These are phyloP conservation scores for Sebastes schlegelii DNA, from an alignment of 2,113 vertebrate genomes.

Conservation along the genomic window DNA sequence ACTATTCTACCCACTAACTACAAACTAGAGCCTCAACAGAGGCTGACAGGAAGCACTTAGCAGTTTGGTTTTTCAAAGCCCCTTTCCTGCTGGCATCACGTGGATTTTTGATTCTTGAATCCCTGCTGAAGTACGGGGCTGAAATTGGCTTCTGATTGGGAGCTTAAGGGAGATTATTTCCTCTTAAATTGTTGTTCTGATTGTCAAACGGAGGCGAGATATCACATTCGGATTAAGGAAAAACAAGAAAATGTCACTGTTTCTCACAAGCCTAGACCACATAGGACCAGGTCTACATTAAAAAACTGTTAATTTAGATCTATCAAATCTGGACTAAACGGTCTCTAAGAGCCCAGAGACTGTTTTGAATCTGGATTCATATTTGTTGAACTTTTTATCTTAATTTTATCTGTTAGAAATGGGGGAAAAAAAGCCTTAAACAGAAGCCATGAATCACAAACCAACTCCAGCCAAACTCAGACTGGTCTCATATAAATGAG, in stretches of 20 bases:
- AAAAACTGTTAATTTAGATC: neutral
- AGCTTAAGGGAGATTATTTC: neutral
- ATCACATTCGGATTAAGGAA: neutral
- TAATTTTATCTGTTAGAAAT: neutral
- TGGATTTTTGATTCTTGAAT: slow-evolving; percentile 20
- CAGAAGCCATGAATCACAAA: neutral
- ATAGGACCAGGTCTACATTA: neutral
- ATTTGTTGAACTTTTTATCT: neutral
- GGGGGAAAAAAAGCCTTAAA: neutral
- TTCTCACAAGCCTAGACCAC: neutral
- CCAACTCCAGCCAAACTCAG: slow-evolving; percentile 14
- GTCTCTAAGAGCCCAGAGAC: neutral
- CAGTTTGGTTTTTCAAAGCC: slow-evolving; percentile 34
- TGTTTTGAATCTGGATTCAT: neutral
- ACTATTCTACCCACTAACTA: slow-evolving; percentile 36
- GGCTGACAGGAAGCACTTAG: slow-evolving; percentile 57
- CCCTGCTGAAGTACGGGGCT: slow-evolving; percentile 34
- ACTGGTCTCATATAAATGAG: slow-evolving; percentile 6
- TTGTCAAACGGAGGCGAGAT: neutral
- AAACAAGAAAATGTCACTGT: neutral
- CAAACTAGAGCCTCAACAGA: slow-evolving; percentile 44
- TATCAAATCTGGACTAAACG: neutral
- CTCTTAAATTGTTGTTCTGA: neutral
- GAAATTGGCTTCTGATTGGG: slow-evolving; percentile 2
- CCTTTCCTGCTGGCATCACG: slow-evolving; percentile 37